Conservation (phyloP, 2,888 invertebrate genomes). For the Hirtodrosophila duncani region DNA sequence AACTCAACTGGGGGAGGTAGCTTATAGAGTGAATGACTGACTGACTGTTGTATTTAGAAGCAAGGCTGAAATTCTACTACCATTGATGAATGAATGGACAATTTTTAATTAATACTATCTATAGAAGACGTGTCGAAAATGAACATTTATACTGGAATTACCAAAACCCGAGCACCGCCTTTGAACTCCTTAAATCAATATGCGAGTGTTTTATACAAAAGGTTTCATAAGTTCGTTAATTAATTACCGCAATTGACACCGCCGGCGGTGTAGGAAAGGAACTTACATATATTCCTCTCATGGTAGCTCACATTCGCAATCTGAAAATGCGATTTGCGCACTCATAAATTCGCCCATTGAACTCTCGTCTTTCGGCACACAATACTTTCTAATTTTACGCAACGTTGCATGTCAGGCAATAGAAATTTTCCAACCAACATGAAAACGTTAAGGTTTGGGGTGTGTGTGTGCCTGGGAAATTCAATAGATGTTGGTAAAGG, state of each 20-base stretch:
- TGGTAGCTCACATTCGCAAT: neutral
- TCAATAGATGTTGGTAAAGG: conserved; percentile 27
- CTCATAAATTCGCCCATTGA: conserved; percentile 55
- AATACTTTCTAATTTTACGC: conserved; percentile 70
- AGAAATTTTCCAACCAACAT: conserved; percentile 46
- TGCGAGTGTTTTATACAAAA: conserved; percentile 11
- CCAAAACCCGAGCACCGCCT: neutral
- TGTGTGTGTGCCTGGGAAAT: conserved; percentile 10
- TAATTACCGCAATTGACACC: conserved; percentile 21
- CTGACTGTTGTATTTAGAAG: no score
- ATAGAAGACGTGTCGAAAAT: no score
- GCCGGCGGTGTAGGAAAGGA: neutral
- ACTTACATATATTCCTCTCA: neutral
- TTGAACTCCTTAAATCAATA: neutral
- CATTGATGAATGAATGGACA: no score
- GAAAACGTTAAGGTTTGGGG: conserved; percentile 9
- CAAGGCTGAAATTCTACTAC: no score
- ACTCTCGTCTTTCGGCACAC: conserved; percentile 30
- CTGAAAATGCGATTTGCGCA: conserved; percentile 40
- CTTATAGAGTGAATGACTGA: no score
- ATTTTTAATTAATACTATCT: no score
- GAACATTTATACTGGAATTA: conserved; percentile 61
- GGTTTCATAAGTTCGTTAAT: conserved; percentile 29
- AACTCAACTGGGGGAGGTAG: no score
- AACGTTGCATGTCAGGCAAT: conserved; percentile 42